Evolutionary conservation across 2,113 vertebrate genomes (phyloP), one percentile per base, ranked within the genome.

Genomic region (Atractosteus spatula): DNA sequence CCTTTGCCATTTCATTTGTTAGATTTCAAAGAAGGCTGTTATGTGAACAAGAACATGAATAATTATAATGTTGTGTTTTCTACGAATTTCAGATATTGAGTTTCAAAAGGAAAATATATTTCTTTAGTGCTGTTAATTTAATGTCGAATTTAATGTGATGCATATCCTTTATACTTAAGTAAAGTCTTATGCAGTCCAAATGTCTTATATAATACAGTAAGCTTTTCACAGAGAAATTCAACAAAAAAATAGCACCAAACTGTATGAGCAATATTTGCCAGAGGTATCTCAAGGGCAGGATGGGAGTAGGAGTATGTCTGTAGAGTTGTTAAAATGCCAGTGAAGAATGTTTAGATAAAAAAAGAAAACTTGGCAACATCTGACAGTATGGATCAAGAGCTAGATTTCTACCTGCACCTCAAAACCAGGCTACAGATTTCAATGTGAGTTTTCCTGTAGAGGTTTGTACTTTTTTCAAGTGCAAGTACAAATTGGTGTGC

Each of bases 381-480:
- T 74, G 76, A 78, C 77, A 83, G 69, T 70, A 76, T 54, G 80
- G 76, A 69, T 54, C 78, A 55, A 68, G 5, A 11, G 17, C 66
- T n/a, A 56, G 41, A n/a, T 62, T 12, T 81, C 76, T 74, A 71
- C 73, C 65, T 62, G 66, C 17, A 69, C 77, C 83, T 65, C 11
- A 43, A 82, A 71, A 73, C 78, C 78, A 74, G 77, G 74, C 65
- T 73, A 61, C 47, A 51, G 47, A 51, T 7, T 51, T 51, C 47
- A 0, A 7, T 10, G 47, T 2, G 47, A 51, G 47, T 10, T 51
- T 10, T 29, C 17, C 17, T 29, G 17, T 0, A 29, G 17, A 29
- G 1, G 17, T 29, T 29, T 29, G 17, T 29, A 29, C 17, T 29
- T 1, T 29, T 29, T 29, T 29, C 17, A 29, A 29, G 17, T 29